Evolutionary conservation across 1,140 invertebrate genomes (phyloP).

Genomic region (Euglossa dilemma): DNA sequence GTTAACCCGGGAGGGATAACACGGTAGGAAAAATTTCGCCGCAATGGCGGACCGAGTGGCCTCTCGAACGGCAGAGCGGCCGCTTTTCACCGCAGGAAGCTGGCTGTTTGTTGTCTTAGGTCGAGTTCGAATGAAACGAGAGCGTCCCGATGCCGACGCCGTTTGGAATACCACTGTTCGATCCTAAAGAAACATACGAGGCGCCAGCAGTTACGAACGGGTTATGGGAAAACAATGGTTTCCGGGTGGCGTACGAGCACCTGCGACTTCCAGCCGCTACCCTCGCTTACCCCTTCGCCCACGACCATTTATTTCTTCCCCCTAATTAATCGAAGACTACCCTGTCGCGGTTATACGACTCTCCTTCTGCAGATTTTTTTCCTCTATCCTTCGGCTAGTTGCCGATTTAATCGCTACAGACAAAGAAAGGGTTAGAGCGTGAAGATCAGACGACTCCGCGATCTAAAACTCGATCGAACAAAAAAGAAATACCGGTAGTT

Average conservation of each 20-base stretch:
- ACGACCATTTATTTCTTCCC: constrained; percentile 11
- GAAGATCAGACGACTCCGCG: too few species aligned
- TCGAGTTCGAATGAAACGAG: constrained; percentile 75
- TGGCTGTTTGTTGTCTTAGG: constrained; percentile 78
- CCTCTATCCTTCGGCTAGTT: neutral
- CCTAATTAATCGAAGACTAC: constrained; percentile 9
- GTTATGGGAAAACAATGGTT: constrained; percentile 77
- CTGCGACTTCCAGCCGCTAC: constrained; percentile 65
- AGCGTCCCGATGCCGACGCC: constrained; percentile 68
- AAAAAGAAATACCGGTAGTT: too few species aligned
- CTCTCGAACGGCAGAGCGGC: neutral
- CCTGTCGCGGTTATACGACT: neutral
- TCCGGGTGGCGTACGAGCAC: constrained; percentile 71
- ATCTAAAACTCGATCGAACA: too few species aligned
- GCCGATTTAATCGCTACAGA: neutral
- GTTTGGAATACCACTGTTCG: constrained; percentile 70
- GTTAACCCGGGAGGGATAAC: neutral
- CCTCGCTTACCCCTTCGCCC: neutral
- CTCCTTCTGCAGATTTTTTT: neutral
- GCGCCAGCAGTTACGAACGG: constrained; percentile 77
- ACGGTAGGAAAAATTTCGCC: constrained; percentile 16
- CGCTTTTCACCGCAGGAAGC: constrained; percentile 69
- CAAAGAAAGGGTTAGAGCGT: too few species aligned
- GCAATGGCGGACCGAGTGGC: constrained; percentile 3
- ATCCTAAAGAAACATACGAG: constrained; percentile 79